These are phyloP conservation scores for Genyomyrus donnyi DNA, from an alignment of 2,113 vertebrate species.

Conservation along the genomic window DNA sequence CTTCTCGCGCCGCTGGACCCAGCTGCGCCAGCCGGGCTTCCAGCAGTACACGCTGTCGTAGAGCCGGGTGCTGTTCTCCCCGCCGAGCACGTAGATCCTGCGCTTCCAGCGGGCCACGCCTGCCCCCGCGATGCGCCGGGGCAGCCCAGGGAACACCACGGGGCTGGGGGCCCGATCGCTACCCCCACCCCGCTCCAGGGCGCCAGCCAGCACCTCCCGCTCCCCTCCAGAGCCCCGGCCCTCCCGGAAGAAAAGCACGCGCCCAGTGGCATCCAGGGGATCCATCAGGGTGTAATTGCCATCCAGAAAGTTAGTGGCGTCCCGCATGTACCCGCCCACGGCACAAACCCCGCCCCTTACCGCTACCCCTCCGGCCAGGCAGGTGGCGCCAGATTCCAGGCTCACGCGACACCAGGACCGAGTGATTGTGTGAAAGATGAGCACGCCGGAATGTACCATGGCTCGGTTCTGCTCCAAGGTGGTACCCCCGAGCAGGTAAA, in stretches of 20 bases:
- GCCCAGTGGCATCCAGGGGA: slow-evolving; percentile 65
- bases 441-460: slow-evolving; percentile 65
- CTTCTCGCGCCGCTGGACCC: slow-evolving; percentile 70
- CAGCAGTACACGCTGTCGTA: slow-evolving; percentile 72
- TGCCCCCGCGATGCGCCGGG: slow-evolving; percentile 59
- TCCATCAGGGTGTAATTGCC: slow-evolving; percentile 63
- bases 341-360: slow-evolving; percentile 68
- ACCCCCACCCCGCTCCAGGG: slow-evolving; percentile 48
- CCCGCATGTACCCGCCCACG: slow-evolving; percentile 67
- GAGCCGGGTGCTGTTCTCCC: slow-evolving; percentile 63
- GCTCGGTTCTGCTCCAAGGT: slow-evolving; percentile 67
- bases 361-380: slow-evolving; percentile 65
- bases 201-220: slow-evolving; percentile 49
- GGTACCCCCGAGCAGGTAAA: slow-evolving; percentile 68
- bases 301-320: slow-evolving; percentile 63
- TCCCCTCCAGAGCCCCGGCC: slow-evolving; percentile 57
- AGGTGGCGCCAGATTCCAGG: slow-evolving; percentile 65
- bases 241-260: slow-evolving; percentile 66
- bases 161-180: slow-evolving; percentile 63
- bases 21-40: slow-evolving; percentile 72
- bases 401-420: slow-evolving; percentile 64
- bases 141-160: slow-evolving; percentile 64
- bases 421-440: slow-evolving; percentile 65
- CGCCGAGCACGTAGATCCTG: slow-evolving; percentile 68
- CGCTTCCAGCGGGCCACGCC: slow-evolving; percentile 69